A percentile compares a stretch with the other conserved stretches of the same genome.
These are phyloP conservation scores for Reticulitermes speratus DNA, from an alignment of 1,140 invertebrate species.

Conservation along the genomic window DNA sequence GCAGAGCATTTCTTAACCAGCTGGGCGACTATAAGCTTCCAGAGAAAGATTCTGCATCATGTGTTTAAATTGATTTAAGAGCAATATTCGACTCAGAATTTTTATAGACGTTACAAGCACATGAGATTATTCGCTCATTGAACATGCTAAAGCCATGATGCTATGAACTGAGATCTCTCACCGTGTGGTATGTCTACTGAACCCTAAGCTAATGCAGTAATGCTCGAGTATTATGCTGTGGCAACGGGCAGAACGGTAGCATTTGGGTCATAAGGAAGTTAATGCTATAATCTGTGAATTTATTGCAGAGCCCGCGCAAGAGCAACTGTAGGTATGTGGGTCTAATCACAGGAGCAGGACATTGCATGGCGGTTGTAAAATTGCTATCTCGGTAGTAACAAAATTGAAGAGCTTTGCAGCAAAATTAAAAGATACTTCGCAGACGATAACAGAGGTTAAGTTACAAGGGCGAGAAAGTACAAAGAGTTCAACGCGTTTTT, in stretches of 20 bases:
- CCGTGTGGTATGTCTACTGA: no score
- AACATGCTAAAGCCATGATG: not conserved
- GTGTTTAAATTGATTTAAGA: no score
- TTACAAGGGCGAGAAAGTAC: not conserved
- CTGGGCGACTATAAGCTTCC: no score
- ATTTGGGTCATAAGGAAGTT: slow-evolving; percentile 11
- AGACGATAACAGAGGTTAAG: not conserved
- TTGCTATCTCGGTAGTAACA: not conserved
- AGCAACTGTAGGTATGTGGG: not conserved
- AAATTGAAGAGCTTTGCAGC: not conserved
- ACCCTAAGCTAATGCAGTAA: not conserved
- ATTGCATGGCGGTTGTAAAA: not conserved
- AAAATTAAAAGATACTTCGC: not conserved
- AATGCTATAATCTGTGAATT: slow-evolving; percentile 17
- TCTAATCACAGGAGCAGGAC: not conserved
- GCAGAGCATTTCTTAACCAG: no score
- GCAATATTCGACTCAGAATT: no score
- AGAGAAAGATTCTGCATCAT: no score
- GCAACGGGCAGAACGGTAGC: not conserved
- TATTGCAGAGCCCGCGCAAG: not conserved
- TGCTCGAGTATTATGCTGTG: not conserved
- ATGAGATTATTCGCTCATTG: not conserved
- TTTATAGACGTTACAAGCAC: no score
- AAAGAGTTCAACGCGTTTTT: not conserved
- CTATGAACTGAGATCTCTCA: not conserved